Evolutionary conservation across 2,888 invertebrate genomes (phyloP).

Genomic region (Auanema sp.): DNA sequence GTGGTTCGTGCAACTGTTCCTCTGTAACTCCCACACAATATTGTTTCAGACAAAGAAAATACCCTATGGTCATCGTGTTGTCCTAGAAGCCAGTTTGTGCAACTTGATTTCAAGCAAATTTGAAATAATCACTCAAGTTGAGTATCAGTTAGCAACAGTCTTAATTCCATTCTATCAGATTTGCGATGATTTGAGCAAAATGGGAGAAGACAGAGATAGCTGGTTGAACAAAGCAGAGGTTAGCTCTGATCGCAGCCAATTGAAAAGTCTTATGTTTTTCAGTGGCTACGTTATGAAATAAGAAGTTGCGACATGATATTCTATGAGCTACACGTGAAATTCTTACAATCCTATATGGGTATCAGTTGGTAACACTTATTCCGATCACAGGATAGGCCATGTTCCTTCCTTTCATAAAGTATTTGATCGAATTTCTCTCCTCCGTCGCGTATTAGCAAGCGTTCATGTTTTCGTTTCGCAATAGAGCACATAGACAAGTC

Average conservation of each 20-base stretch:
- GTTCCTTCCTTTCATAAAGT: no score
- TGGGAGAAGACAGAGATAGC: slow-evolving; percentile 38
- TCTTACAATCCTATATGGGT: slow-evolving; percentile 55
- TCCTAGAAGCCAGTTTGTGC: slow-evolving; percentile 49
- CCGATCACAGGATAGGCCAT: no score
- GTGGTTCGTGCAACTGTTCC: slow-evolving; percentile 22
- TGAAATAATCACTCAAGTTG: slow-evolving; percentile 43
- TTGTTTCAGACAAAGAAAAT: slow-evolving; percentile 42
- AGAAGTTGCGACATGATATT: slow-evolving; percentile 52
- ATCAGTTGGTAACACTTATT: slow-evolving; percentile 47
- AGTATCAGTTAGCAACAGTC: not conserved
- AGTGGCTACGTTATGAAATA: slow-evolving; percentile 57
- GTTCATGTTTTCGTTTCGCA: no score
- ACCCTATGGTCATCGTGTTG: slow-evolving; percentile 47
- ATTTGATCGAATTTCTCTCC: no score
- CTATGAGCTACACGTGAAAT: slow-evolving; percentile 53
- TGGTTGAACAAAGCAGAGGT: slow-evolving; percentile 48
- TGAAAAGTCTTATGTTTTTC: slow-evolving; percentile 9
- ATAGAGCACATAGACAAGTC: no score
- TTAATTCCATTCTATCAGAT: slow-evolving; percentile 18
- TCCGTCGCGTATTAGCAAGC: no score
- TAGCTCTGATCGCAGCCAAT: not conserved
- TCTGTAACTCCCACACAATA: not conserved
- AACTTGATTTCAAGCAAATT: slow-evolving; percentile 44
- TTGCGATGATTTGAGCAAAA: slow-evolving; percentile 44